Evolutionary conservation across 2,113 vertebrate species (phyloP).

Genomic region (Lophotis ruficrista): DNA sequence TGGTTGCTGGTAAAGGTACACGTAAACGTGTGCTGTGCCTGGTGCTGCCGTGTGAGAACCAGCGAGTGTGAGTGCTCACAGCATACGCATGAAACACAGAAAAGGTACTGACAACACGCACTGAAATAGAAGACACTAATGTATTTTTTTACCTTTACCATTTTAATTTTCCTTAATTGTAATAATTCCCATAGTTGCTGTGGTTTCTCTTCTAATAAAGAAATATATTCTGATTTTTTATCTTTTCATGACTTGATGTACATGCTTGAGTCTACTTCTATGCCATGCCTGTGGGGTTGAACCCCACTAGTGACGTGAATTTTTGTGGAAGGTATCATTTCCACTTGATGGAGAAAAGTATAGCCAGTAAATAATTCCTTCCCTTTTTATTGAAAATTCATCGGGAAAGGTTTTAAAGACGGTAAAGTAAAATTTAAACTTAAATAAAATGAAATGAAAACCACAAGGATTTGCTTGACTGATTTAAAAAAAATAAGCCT

Average conservation of each 20-base stretch:
- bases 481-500: background rate
- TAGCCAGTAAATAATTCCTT: background rate
- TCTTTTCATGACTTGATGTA: background rate
- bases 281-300: background rate
- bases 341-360: background rate
- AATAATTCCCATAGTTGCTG: background rate
- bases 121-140: background rate
- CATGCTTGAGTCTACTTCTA: background rate
- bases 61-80: background rate
- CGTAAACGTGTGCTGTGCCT: background rate
- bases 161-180: background rate
- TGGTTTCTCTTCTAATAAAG: background rate
- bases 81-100: background rate
- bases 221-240: background rate
- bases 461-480: background rate
- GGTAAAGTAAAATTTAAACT: background rate
- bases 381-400: background rate
- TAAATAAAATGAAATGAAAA: background rate
- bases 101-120: fast-evolving
- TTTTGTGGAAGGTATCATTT: background rate
- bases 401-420: background rate
- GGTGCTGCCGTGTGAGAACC: background rate
- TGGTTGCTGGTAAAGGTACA: background rate
- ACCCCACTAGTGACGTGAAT: background rate
- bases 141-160: background rate